These are phyloP conservation scores for Pluvialis apricaria DNA, from an alignment of 2,113 vertebrate genomes.

Conservation along the genomic window DNA sequence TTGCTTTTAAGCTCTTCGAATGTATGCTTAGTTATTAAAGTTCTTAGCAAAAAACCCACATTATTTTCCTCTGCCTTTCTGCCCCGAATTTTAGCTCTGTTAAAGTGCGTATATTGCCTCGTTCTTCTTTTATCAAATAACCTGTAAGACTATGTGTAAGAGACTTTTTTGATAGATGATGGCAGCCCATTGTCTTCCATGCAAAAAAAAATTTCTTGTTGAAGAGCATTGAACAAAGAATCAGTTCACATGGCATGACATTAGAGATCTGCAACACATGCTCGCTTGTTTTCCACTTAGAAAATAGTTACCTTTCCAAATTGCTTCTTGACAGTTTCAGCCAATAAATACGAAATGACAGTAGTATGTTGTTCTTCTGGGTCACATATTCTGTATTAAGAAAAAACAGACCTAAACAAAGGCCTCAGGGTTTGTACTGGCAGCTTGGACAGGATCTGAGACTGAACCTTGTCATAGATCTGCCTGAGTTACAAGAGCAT, in stretches of 20 bases:
- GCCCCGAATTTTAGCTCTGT: background rate
- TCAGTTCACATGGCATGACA: background rate
- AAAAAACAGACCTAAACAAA: background rate
- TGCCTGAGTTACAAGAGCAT: background rate
- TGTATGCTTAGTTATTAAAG: background rate
- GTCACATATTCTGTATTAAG: background rate
- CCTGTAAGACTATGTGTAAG: background rate
- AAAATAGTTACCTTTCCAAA: background rate
- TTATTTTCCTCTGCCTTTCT: too few species aligned
- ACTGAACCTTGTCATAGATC: background rate
- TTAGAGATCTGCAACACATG: background rate
- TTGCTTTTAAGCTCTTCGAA: background rate
- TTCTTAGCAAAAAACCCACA: too few species aligned
- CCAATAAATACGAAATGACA: background rate
- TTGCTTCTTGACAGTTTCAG: background rate
- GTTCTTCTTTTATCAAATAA: background rate
- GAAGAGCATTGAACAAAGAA: background rate
- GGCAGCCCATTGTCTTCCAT: background rate
- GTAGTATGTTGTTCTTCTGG: background rate
- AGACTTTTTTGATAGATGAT: background rate
- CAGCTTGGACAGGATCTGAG: background rate
- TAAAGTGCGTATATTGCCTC: background rate
- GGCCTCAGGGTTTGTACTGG: background rate
- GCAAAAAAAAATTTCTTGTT: background rate
- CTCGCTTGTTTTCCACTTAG: background rate